Evolutionary conservation across 37 sponge, comb jelly and placozoan genomes (phyloP).

Genomic region (Hormiphora californensis): DNA sequence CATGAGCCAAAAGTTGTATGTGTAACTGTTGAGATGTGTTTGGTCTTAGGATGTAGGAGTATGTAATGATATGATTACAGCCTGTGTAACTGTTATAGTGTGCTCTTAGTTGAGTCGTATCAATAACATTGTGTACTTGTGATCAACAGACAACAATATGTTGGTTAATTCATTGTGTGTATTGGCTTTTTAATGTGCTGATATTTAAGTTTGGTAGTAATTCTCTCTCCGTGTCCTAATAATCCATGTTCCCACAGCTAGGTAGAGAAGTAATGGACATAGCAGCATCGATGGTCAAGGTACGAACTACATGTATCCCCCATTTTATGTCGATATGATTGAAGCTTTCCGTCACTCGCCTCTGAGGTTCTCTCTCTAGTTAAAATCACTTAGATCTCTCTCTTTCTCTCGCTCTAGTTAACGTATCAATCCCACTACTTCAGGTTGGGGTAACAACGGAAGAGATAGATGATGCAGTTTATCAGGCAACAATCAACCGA

Average conservation of each 20-base stretch:
- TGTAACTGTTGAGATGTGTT: no score
- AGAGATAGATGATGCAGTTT: constrained; percentile 52
- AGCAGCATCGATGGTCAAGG: constrained; percentile 61
- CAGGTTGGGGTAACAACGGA: no score
- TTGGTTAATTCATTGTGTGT: background rate
- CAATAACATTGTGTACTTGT: background rate
- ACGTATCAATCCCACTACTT: no score
- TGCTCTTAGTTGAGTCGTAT: background rate
- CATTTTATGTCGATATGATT: no score
- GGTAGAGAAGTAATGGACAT: constrained; percentile 85
- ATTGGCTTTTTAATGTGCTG: no score
- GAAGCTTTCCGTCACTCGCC: no score
- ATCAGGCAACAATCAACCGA: constrained; percentile 74
- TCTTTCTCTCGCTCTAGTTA: no score
- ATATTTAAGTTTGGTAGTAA: no score
- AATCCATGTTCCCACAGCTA: constrained; percentile 55
- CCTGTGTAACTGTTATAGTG: background rate
- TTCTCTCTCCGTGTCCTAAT: background rate
- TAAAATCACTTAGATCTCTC: no score
- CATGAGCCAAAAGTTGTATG: no score
- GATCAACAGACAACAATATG: background rate
- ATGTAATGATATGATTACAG: background rate
- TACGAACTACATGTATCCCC: constrained; percentile 73
- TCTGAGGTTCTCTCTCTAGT: no score
- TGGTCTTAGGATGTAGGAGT: no score